Percentiles rank a stretch among this genome's conserved stretches.
Conservation (phyloP, 2,797 vertebrate species). For the Heterohyrax brucei region DNA sequence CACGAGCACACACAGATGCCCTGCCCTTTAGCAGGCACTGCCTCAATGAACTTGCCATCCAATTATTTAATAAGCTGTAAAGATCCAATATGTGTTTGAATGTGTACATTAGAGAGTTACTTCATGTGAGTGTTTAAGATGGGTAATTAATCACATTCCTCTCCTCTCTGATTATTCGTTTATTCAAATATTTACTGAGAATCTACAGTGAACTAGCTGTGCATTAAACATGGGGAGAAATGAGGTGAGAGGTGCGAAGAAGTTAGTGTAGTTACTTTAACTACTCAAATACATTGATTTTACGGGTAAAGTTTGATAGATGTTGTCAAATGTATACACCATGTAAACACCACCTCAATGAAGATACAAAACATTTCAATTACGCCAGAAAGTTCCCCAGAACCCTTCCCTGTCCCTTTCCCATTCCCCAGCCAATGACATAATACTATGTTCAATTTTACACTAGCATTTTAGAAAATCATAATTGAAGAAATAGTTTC, state of each 20-base stretch:
- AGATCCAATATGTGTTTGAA: not conserved
- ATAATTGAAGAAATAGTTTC: not conserved
- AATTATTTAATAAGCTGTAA: not conserved
- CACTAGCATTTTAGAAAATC: constrained; percentile 46
- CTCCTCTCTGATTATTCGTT: constrained; percentile 19
- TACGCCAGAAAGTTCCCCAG: not conserved
- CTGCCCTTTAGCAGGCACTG: no score
- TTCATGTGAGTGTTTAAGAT: not conserved
- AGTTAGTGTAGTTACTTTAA: not conserved
- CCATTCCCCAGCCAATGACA: not conserved
- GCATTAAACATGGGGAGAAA: not conserved
- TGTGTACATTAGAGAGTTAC: not conserved
- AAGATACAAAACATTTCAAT: not conserved
- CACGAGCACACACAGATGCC: not conserved
- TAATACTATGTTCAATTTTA: not conserved
- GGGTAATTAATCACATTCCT: not conserved
- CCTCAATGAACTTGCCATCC: not conserved
- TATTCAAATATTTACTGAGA: constrained; percentile 19
- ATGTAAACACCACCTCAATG: not conserved
- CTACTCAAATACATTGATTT: not conserved
- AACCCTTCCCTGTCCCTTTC: not conserved
- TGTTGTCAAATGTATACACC: not conserved
- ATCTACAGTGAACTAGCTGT: not conserved
- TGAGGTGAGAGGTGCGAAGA: not conserved
- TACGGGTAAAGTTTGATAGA: not conserved